Evolutionary conservation across 2,797 vertebrate species (phyloP).

Genomic region (Carduelis carduelis): DNA sequence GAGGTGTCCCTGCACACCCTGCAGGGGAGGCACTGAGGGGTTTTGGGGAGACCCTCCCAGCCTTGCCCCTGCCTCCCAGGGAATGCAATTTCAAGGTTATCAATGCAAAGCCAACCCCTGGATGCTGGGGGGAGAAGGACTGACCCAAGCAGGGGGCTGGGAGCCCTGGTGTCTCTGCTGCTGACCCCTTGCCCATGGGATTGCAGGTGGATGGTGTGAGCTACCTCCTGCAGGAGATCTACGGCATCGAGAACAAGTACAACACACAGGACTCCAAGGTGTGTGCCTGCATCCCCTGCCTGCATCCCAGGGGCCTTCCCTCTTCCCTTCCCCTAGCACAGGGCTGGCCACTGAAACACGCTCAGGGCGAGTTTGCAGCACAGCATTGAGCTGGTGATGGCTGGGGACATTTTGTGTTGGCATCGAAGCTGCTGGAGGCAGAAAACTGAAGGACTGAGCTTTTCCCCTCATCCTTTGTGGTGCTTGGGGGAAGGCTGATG

Average conservation of each 20-base stretch:
- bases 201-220: constrained; percentile 95
- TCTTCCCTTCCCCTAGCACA: background rate
- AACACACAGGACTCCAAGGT: constrained; percentile 95
- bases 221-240: constrained; percentile 98
- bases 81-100: background rate
- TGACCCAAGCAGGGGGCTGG: background rate
- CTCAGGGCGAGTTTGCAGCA: background rate
- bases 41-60: background rate
- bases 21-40: background rate
- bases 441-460: background rate
- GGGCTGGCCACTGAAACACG: background rate
- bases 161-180: background rate
- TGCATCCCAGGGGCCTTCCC: background rate
- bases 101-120: background rate
- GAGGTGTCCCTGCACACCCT: background rate
- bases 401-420: background rate
- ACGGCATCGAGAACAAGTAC: constrained; percentile 99
- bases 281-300: background rate
- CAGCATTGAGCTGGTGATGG: rapidly evolving
- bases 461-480: background rate
- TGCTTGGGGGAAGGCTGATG: background rate
- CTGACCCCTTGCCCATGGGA: background rate
- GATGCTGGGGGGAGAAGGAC: background rate
- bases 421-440: background rate
- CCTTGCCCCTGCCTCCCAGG: background rate